phyloP scores from a whole-genome alignment of 2,888 invertebrate genomes.

The Tromatobia lineatoria region DNA sequence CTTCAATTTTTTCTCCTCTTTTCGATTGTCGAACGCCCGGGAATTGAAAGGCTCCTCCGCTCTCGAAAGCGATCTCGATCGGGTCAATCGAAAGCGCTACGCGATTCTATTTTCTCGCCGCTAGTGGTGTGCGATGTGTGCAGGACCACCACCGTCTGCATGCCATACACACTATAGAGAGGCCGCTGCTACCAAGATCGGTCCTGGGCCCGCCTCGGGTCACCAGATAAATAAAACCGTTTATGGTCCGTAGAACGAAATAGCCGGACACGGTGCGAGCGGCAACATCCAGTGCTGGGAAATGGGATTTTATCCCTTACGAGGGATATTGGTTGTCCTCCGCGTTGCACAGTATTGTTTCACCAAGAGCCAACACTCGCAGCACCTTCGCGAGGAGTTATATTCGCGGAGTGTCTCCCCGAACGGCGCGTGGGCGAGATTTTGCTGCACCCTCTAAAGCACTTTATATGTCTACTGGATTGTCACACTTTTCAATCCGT shows the following conservation, averaged over 20 bases:
- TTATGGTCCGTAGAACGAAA: constrained; percentile 71
- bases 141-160: constrained; percentile 25
- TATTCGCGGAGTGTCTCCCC: constrained; percentile 35
- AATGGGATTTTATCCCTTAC: constrained; percentile 77
- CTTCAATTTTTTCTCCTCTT: constrained; percentile 23
- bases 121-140: neutral
- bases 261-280: constrained; percentile 43
- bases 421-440: constrained; percentile 12
- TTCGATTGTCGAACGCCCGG: constrained; percentile 70
- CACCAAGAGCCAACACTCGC: constrained; percentile 12
- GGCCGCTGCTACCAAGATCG: constrained; percentile 49
- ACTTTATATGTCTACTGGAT: neutral
- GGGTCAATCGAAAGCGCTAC: constrained; percentile 71
- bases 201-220: constrained; percentile 44
- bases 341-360: neutral
- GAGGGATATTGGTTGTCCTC: constrained; percentile 48
- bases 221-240: constrained; percentile 74
- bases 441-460: neutral
- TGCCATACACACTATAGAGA: constrained; percentile 63
- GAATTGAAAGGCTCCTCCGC: constrained; percentile 81
- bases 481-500: constrained; percentile 26
- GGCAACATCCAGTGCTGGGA: constrained; percentile 74
- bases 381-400: constrained; percentile 44
- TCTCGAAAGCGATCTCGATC: constrained; percentile 77
- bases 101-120: constrained; percentile 78